A percentile compares a stretch with the other conserved stretches of the same genome.
These are phyloP conservation scores for Drosophila lacicola DNA, from an alignment of 2,888 invertebrate species.

Conservation along the genomic window DNA sequence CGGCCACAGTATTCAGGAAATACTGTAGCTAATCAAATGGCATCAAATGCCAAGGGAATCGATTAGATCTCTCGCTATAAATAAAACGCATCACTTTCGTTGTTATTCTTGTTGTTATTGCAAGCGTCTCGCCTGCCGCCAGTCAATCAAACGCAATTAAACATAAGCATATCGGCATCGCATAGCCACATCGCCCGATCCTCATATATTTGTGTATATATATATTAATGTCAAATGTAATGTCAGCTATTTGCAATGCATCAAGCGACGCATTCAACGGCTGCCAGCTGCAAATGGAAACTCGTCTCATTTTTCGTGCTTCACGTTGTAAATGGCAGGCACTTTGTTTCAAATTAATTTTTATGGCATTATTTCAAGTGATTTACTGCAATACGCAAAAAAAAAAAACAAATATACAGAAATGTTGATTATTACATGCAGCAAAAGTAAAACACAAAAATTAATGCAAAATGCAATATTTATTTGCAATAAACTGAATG, in stretches of 20 bases:
- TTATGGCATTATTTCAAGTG: slow-evolving; percentile 46
- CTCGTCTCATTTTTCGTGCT: slow-evolving; percentile 26
- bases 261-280: slow-evolving; percentile 30
- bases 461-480: too few relatives aligned
- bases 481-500: too few relatives aligned
- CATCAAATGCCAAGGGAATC: slow-evolving; percentile 61
- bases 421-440: neutral
- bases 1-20: slow-evolving; percentile 56
- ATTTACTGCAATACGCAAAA: slow-evolving; percentile 39
- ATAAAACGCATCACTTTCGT: slow-evolving; percentile 32
- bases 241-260: slow-evolving; percentile 72
- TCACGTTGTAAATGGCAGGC: slow-evolving; percentile 50
- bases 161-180: slow-evolving; percentile 33
- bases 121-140: slow-evolving; percentile 20
- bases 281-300: slow-evolving; percentile 31
- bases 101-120: slow-evolving; percentile 9
- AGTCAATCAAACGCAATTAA: slow-evolving; percentile 55
- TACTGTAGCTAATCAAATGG: slow-evolving; percentile 53
- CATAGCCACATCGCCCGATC: slow-evolving; percentile 21
- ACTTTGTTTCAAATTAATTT: slow-evolving; percentile 67
- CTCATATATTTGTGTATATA: slow-evolving; percentile 1
- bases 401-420: too few relatives aligned
- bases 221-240: slow-evolving; percentile 52
- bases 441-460: too few relatives aligned
- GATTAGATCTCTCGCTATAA: slow-evolving; percentile 64